A percentile compares a stretch with the other conserved stretches of the same genome.
Conservation (phyloP, 2,888 invertebrate genomes). For the Ptychoptera albimana region DNA sequence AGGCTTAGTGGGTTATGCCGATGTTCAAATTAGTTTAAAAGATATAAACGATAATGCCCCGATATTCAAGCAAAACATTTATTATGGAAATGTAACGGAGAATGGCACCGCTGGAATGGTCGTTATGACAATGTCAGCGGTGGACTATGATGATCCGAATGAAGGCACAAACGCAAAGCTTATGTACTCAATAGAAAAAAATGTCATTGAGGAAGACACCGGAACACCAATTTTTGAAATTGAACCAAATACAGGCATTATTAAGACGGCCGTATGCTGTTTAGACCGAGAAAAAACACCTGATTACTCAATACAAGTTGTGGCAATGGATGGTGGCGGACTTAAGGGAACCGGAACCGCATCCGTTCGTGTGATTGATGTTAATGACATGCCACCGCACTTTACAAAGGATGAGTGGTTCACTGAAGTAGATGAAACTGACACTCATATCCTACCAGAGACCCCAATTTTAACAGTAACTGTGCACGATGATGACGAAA, state of each 20-base stretch:
- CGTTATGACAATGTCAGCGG: constrained; percentile 97
- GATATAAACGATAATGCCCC: constrained; percentile 97
- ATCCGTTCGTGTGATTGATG: constrained; percentile 88
- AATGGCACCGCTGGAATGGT: constrained; percentile 95
- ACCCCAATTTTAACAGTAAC: constrained; percentile 89
- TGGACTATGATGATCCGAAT: constrained; percentile 91
- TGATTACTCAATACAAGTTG: constrained; percentile 93
- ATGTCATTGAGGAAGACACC: constrained; percentile 92
- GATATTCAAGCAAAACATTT: constrained; percentile 88
- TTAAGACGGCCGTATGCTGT: constrained; percentile 89
- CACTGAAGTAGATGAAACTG: constrained; percentile 91
- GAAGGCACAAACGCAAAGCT: constrained; percentile 91
- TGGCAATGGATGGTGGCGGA: constrained; percentile 90
- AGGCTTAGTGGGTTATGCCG: constrained; percentile 90
- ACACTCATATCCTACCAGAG: constrained; percentile 80
- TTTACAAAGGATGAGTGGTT: constrained; percentile 95
- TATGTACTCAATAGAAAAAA: constrained; percentile 91
- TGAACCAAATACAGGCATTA: constrained; percentile 89
- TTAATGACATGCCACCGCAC: constrained; percentile 96
- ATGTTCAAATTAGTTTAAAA: constrained; percentile 92
- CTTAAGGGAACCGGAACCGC: constrained; percentile 92
- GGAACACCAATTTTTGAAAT: constrained; percentile 94
- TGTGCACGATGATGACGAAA: constrained; percentile 91
- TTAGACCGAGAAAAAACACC: constrained; percentile 87
- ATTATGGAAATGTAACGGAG: constrained; percentile 90